phyloP scores from a whole-genome alignment of 2,888 invertebrate genomes.

The Furcula furcula region DNA sequence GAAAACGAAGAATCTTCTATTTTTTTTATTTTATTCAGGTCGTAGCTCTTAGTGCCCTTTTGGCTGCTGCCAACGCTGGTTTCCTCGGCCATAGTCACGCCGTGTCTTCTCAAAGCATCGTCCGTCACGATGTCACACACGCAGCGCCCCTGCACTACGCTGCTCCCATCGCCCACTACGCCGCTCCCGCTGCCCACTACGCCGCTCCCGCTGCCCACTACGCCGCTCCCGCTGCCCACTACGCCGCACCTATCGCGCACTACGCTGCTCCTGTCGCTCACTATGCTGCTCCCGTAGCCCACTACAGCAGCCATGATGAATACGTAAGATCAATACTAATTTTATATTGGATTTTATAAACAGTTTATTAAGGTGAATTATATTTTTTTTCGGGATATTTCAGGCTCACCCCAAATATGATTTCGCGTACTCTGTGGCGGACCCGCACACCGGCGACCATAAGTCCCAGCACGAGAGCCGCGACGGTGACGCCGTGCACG shows the following conservation, averaged over 20 bases:
- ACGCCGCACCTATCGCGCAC: conserved; percentile 8
- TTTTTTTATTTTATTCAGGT: conserved; percentile 26
- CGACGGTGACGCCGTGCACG: conserved; percentile 80
- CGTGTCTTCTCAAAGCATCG: conserved; percentile 31
- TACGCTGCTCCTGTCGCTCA: conserved; percentile 9
- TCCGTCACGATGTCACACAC: conserved; percentile 31
- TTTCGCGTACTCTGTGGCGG: conserved; percentile 77
- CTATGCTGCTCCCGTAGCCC: conserved; percentile 14
- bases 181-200: conserved; percentile 16
- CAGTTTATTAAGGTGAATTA: neutral
- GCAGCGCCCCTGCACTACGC: conserved; percentile 20
- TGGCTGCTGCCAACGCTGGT: conserved; percentile 12
- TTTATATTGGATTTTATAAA: neutral
- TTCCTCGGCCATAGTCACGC: conserved; percentile 43
- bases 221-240: conserved; percentile 14
- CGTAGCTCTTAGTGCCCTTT: conserved; percentile 34
- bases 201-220: conserved; percentile 10
- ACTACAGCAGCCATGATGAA: conserved; percentile 13
- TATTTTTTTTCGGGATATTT: neutral
- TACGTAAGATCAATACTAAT: conserved; percentile 8
- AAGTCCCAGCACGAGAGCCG: conserved; percentile 77
- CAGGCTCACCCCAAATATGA: conserved; percentile 68
- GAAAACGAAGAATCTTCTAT: no score
- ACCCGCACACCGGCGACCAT: conserved; percentile 81
- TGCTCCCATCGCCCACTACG: no score